phyloP scores from a whole-genome alignment of 2,888 invertebrate genomes.

The Agrenia bidenticulata region DNA sequence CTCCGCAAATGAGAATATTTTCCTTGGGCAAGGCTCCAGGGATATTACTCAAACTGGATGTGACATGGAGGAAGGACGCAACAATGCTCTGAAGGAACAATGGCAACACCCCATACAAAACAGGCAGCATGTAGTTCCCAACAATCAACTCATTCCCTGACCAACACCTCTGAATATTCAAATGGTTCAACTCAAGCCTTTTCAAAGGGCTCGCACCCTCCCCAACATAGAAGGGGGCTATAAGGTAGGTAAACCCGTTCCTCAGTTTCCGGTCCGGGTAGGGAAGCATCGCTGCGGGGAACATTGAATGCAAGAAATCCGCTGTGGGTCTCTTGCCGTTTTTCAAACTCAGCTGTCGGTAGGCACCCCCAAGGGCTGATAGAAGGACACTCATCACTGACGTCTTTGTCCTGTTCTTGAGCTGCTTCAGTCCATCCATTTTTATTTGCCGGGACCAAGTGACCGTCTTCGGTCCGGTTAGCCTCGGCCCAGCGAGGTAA shows the following conservation, averaged over 20 bases:
- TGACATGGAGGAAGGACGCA: slow-evolving; percentile 19
- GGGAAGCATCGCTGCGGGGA: slow-evolving; percentile 47
- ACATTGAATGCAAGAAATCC: slow-evolving; percentile 38
- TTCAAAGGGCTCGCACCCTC: slow-evolving; percentile 15
- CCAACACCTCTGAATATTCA: background rate
- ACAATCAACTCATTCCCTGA: background rate
- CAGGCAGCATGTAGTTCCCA: slow-evolving; percentile 15
- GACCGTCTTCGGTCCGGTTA: slow-evolving; percentile 45
- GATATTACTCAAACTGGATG: slow-evolving; percentile 35
- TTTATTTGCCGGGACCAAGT: slow-evolving; percentile 46
- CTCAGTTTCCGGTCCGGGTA: slow-evolving; percentile 47
- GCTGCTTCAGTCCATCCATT: slow-evolving; percentile 40
- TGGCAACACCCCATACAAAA: slow-evolving; percentile 33
- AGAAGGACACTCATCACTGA: slow-evolving; percentile 45
- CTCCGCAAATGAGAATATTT: slow-evolving; percentile 25
- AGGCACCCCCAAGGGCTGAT: slow-evolving; percentile 42
- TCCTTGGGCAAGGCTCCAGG: slow-evolving; percentile 38
- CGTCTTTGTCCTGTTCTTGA: slow-evolving; percentile 40
- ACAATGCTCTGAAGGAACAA: slow-evolving; percentile 23
- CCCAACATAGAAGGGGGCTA: slow-evolving; percentile 40
- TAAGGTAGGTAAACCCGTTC: slow-evolving; percentile 46
- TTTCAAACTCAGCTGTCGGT: slow-evolving; percentile 31
- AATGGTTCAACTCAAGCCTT: slow-evolving; percentile 30
- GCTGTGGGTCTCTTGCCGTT: slow-evolving; percentile 7
- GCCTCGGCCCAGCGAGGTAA: slow-evolving; percentile 35